These are phyloP conservation scores for Chamaetylas fuelleborni DNA, from an alignment of 2,113 vertebrate genomes.

Conservation along the genomic window DNA sequence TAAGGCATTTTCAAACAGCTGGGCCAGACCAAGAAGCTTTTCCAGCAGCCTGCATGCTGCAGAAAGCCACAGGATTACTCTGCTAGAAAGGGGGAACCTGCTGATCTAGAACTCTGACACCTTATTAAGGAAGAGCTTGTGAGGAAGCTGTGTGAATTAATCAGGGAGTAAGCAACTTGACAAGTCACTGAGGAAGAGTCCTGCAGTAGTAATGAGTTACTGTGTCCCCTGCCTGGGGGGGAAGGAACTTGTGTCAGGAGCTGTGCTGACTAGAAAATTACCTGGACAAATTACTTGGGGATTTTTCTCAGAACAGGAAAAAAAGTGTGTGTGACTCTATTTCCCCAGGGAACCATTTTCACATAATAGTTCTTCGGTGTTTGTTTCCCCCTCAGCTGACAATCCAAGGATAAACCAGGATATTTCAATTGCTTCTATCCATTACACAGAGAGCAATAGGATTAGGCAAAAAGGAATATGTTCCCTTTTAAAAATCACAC, in stretches of 20 bases:
- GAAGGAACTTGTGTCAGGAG: conserved; percentile 32
- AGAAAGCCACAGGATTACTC: conserved; percentile 15
- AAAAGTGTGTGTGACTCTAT: background rate
- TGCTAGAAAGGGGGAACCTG: background rate
- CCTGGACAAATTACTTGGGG: conserved; percentile 18
- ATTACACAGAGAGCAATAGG: conserved; percentile 21
- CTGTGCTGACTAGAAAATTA: conserved; percentile 18
- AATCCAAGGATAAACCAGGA: conserved; percentile 30
- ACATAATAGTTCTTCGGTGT: background rate
- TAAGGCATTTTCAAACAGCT: background rate
- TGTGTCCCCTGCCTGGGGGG: background rate
- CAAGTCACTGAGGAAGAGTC: conserved; percentile 43
- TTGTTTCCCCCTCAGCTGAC: conserved; percentile 52
- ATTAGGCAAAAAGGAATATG: conserved; percentile 35
- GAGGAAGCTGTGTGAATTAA: conserved; percentile 57
- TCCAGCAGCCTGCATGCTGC: background rate
- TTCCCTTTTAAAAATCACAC: conserved; percentile 43
- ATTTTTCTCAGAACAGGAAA: background rate
- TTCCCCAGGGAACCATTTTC: background rate
- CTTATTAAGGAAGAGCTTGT: conserved; percentile 42
- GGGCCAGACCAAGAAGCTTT: background rate
- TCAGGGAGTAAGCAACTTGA: conserved; percentile 47
- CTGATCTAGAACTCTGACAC: conserved; percentile 15
- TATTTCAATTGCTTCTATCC: conserved; percentile 47
- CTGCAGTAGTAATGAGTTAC: conserved; percentile 12